phyloP scores from a whole-genome alignment of 2,113 vertebrate species.

The Microcebus lehilahytsara region DNA sequence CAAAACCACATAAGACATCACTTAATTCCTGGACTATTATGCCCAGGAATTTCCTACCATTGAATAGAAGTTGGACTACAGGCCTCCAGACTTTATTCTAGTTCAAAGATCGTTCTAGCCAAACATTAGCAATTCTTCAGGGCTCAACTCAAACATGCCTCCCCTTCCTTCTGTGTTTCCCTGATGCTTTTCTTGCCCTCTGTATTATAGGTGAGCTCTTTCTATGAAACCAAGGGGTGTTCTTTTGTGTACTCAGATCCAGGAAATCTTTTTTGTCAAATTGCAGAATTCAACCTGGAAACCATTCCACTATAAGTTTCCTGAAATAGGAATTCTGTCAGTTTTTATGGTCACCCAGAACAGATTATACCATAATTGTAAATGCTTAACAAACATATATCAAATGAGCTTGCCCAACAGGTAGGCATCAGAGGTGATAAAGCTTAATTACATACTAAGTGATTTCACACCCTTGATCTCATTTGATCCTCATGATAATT shows the following conservation, averaged over 20 bases:
- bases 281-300: background rate
- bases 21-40: background rate
- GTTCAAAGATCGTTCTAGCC: background rate
- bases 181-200: background rate
- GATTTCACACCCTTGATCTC: background rate
- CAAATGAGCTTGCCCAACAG: background rate
- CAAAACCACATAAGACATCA: too few species aligned
- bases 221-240: background rate
- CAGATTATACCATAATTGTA: background rate
- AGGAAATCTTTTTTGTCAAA: background rate
- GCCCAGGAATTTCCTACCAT: background rate
- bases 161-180: background rate
- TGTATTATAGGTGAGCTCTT: background rate
- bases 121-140: background rate
- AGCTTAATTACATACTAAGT: background rate
- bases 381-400: background rate
- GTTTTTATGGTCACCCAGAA: background rate
- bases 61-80: background rate
- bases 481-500: background rate
- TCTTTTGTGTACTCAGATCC: background rate
- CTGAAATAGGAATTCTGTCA: background rate
- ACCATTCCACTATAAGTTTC: background rate
- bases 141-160: background rate
- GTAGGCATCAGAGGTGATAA: background rate
- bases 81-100: background rate